Conservation (phyloP, 2,888 invertebrate species). For the Nemoura dubitans region DNA sequence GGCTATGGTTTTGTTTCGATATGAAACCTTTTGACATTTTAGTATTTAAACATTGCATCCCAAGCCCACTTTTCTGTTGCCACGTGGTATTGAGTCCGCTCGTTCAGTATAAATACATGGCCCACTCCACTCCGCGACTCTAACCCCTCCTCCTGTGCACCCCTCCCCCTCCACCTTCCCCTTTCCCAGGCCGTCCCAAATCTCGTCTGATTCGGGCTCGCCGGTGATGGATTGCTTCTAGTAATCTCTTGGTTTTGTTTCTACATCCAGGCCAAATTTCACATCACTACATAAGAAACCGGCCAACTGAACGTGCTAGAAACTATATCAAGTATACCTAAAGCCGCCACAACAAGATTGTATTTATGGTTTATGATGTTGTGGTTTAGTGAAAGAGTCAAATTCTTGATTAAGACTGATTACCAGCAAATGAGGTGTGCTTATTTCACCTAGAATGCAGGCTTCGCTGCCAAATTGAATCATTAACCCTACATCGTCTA, state of each 20-base stretch:
- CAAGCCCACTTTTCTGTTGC: not conserved
- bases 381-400: not conserved
- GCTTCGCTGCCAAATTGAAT: not conserved
- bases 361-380: not conserved
- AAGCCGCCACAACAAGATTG: not conserved
- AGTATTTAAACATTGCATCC: not conserved
- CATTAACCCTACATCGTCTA: not conserved
- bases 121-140: no score
- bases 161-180: not conserved
- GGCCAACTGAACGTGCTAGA: not conserved
- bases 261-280: not conserved
- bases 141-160: not conserved
- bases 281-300: not conserved
- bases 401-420: not conserved
- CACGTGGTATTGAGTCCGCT: no score
- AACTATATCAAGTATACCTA: not conserved
- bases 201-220: not conserved
- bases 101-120: no score
- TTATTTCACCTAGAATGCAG: not conserved
- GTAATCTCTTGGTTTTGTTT: slow-evolving; percentile 7
- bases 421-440: not conserved
- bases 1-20: not conserved
- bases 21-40: not conserved
- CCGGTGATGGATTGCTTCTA: not conserved
- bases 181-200: not conserved